Evolutionary conservation across 2,797 vertebrate species (phyloP), one percentile per base, ranked within the genome.

Genomic region (Spea hammondii): DNA sequence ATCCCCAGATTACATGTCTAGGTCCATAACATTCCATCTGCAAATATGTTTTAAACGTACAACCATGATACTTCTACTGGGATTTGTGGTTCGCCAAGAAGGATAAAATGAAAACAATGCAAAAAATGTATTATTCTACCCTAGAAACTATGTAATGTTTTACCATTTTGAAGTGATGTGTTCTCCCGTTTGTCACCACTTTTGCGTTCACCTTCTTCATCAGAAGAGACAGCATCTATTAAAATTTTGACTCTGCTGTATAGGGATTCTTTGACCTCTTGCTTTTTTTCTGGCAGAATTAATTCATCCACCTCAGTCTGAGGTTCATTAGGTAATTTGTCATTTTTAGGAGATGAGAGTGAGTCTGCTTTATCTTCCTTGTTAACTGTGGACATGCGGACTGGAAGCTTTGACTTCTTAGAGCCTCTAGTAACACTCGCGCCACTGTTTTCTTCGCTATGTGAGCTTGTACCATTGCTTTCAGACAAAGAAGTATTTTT

Each of bases 351-450:
- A 48, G 79, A 45, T 0, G 77, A 76, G 0, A 47, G 10, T 14
- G 57, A 4, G 65, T 88, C 83, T 0, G 49, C 79, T 8, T 77
- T 86, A 32, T 4, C 53, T 59, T 82, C 80, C 11, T 77, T 72
- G 11, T 17, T 14, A 62, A 83, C 0, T 6, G 87, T 85, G 78
- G 86, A 82, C 0, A 6, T 84, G 74, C 86, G 72, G n/a, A 89
- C 70, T 4, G 90, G 90, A 84, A 90, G 5, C 60, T 86, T 89
- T 69, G 88, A 90, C 68, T 85, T 88, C 83, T 84, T 89, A 67
- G 82, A 65, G 76, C 81, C 80, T 57, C 4, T n/a, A 47, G 79
- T 85, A 1, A 62, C 59, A 0, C 32, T 32, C 32, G 32, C 3
- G 32, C 13, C 80, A 60, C 77, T 86, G 78, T 85, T 86, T 10